Base-by-base conservation (phyloP, 2,888 invertebrate species). In the Plusia festucae region DNA sequence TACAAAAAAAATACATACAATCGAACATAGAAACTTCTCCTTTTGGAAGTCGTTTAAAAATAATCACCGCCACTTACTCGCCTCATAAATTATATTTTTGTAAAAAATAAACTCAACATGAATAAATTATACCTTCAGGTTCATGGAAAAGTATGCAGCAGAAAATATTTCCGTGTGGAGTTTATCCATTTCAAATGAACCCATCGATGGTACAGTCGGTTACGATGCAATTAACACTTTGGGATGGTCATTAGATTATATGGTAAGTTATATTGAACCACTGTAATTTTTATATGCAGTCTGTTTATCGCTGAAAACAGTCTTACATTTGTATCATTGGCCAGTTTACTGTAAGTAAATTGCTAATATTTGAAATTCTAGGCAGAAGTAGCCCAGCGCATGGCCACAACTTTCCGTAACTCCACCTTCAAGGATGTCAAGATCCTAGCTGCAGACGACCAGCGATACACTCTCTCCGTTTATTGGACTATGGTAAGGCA, bases 371-470 rank as follows among this genome's bases (percentile, higher is more conserved):
- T 46, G 2, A 7, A 4, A 3, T 34, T 34, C 3, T 15, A 46
- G 46, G 46, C 46, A 8, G 46, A 46, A 18, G 16, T 16, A 2
- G 18, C 18, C 2, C 46, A 46, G 18, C 18, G 18, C 46, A 46
- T 46, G 46, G 46, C 18, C 18, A 2, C 46, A 5, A 46, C 18
- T 2, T 18, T 52, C 15, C 52, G 52, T 15, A 52, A 52, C 27
- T 52, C 52, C 22, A 52, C 22, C 13, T 52, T 22, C 15, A 52
- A 52, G 15, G 52, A 52, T 52, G 27, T 52, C 4, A 52, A 52
- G n/a, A 52, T 52, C 8, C 27, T 52, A 22, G 52, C 24, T 7
- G 24, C 15, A 1, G 52, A 52, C 5, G 52, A 52, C 6, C 52
- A 52, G 52, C 52, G 52, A 4, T 52, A n/a, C n/a, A 27, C 52